Evolutionary conservation across 2,113 vertebrate species (phyloP).

Genomic region (Thunnus thynnus): DNA sequence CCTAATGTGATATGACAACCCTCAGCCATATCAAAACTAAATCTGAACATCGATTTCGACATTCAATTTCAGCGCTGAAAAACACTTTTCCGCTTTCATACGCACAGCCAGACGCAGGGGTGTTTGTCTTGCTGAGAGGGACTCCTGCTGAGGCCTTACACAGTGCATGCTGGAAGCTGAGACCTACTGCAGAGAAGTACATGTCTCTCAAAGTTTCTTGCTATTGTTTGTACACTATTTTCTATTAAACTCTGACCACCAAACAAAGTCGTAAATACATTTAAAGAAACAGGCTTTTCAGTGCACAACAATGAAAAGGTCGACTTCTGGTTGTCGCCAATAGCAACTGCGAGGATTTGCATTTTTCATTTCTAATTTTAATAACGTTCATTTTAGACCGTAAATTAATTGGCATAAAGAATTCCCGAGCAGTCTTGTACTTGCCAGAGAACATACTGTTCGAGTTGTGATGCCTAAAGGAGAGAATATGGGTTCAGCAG

Average conservation of each 20-base stretch:
- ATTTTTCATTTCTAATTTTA: slow-evolving; percentile 24
- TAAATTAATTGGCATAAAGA: not conserved
- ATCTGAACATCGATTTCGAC: slow-evolving; percentile 70
- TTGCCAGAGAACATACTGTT: slow-evolving; percentile 14
- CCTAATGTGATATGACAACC: slow-evolving; percentile 79
- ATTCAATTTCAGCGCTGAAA: slow-evolving; percentile 63
- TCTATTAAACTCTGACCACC: not conserved
- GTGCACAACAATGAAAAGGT: slow-evolving; percentile 14
- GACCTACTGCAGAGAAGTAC: slow-evolving; percentile 17
- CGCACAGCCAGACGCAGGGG: slow-evolving; percentile 32
- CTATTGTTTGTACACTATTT: slow-evolving; percentile 20
- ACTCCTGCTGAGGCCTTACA: slow-evolving; percentile 52
- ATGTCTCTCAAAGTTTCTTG: slow-evolving; percentile 29
- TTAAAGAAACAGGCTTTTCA: slow-evolving; percentile 2
- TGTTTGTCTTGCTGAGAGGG: slow-evolving; percentile 61
- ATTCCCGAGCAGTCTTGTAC: not conserved
- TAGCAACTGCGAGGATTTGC: not conserved
- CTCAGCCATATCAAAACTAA: slow-evolving; percentile 64
- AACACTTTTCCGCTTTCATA: slow-evolving; percentile 72
- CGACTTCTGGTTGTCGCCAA: not conserved
- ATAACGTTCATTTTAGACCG: not conserved
- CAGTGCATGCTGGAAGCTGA: not conserved
- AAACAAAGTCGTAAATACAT: not conserved
- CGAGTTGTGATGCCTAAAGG: slow-evolving; percentile 2
- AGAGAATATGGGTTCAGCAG: slow-evolving; percentile 29